phyloP scores from a whole-genome alignment of 1,140 invertebrate species.

The Drosophila saltans region DNA sequence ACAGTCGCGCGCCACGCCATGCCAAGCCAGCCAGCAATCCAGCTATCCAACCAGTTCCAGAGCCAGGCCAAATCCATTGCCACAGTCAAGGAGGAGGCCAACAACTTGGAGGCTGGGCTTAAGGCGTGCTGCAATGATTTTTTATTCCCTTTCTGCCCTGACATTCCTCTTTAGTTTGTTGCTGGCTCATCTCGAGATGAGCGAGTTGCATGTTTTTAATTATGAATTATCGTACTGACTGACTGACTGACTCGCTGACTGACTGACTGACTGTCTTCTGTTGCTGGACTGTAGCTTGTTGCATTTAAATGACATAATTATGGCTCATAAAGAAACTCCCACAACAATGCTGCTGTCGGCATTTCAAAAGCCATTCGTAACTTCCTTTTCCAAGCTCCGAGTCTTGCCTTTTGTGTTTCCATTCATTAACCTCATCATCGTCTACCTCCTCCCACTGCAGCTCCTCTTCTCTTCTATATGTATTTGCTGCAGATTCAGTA shows the following conservation, averaged over 20 bases:
- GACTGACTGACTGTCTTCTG: slow-evolving; percentile 23
- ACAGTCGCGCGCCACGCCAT: slow-evolving; percentile 79
- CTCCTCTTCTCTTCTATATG: neutral
- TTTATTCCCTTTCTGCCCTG: slow-evolving; percentile 34
- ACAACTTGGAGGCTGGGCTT: slow-evolving; percentile 38
- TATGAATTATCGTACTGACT: slow-evolving; percentile 74
- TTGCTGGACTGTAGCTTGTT: slow-evolving; percentile 59
- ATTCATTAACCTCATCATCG: neutral
- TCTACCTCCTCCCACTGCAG: neutral
- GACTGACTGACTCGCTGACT: slow-evolving; percentile 40
- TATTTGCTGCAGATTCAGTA: slow-evolving; percentile 5
- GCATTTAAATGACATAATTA: slow-evolving; percentile 82
- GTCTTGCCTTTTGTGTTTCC: slow-evolving; percentile 5
- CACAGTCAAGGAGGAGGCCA: slow-evolving; percentile 19
- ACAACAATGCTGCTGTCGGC: slow-evolving; percentile 52
- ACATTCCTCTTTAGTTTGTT: slow-evolving; percentile 3
- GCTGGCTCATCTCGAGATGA: slow-evolving; percentile 47
- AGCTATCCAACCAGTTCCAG: neutral
- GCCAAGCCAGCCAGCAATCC: slow-evolving; percentile 4
- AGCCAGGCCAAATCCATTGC: slow-evolving; percentile 3
- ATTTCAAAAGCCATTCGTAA: slow-evolving; percentile 50
- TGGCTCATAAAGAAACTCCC: slow-evolving; percentile 76
- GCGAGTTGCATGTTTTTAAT: slow-evolving; percentile 78
- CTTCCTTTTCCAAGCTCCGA: slow-evolving; percentile 1
- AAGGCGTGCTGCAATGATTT: slow-evolving; percentile 61